These are phyloP conservation scores for Channallabes apus DNA, from an alignment of 2,797 vertebrate genomes.

Conservation along the genomic window DNA sequence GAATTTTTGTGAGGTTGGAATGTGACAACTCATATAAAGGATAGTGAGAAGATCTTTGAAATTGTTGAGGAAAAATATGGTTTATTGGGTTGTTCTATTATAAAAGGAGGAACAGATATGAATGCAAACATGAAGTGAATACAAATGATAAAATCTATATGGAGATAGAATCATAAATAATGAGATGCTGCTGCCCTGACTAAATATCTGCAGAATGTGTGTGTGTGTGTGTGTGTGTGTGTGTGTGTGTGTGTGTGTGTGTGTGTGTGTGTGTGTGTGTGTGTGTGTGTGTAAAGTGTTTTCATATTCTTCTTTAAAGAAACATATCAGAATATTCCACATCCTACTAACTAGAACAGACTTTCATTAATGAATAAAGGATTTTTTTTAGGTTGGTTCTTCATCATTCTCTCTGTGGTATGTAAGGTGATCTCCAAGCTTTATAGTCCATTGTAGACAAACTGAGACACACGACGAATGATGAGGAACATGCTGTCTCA, in stretches of 20 bases:
- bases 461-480: conserved; percentile 15
- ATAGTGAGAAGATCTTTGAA: conserved; percentile 17
- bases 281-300: neutral
- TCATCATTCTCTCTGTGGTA: conserved; percentile 1
- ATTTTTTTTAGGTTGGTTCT: conserved; percentile 10
- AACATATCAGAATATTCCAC: neutral
- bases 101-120: conserved; percentile 64
- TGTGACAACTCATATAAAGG: conserved; percentile 35
- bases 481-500: neutral
- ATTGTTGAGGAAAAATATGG: conserved; percentile 56
- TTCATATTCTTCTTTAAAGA: conserved; percentile 19
- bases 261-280: too few relatives aligned
- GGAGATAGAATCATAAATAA: conserved; percentile 60
- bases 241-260: neutral
- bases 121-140: conserved; percentile 69
- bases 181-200: conserved; percentile 62
- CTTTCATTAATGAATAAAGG: conserved; percentile 33
- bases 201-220: conserved; percentile 51
- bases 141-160: conserved; percentile 74
- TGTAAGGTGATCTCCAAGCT: conserved; percentile 31
- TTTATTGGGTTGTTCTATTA: conserved; percentile 64
- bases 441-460: conserved; percentile 11
- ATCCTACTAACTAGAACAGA: neutral
- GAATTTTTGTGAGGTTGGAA: conserved; percentile 66
- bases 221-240: neutral